Conservation (phyloP, 2,113 vertebrate species). For the Tricholaema leucomelas region DNA sequence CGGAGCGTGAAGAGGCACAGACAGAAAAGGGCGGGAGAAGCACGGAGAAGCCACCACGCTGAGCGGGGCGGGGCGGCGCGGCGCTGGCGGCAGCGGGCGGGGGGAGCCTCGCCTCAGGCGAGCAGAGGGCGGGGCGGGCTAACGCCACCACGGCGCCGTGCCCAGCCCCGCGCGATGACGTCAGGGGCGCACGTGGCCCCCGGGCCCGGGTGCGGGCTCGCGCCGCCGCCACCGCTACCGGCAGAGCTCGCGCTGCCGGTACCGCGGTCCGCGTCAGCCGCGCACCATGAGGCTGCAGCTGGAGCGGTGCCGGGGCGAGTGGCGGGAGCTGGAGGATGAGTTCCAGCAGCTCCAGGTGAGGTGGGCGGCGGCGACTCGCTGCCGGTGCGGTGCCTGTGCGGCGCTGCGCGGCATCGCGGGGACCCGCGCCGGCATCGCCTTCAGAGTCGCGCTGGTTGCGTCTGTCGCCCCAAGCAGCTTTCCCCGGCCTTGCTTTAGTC, state of each 20-base stretch:
- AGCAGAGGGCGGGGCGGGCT: neutral
- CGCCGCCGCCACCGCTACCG: neutral
- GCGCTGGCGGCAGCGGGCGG: neutral
- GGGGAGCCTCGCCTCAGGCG: neutral
- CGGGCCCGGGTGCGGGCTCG: conserved; percentile 41
- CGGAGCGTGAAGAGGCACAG: neutral
- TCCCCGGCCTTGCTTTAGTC: neutral
- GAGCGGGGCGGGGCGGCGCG: too few species aligned
- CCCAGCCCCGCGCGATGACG: conserved; percentile 46
- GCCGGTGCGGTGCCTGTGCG: neutral
- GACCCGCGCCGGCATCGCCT: neutral
- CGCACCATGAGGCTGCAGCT: neutral
- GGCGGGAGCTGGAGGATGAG: conserved; percentile 87
- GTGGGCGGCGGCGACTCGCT: neutral
- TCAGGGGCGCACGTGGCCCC: conserved; percentile 70
- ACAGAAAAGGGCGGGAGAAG: accelerated
- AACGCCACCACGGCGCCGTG: neutral
- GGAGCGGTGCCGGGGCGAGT: conserved; percentile 78
- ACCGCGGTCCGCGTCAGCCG: too few species aligned
- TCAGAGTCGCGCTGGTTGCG: neutral
- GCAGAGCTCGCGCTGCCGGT: too few species aligned
- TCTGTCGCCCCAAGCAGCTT: neutral
- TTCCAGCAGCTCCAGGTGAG: conserved; percentile 91
- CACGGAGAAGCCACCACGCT: too few species aligned
- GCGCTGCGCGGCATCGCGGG: neutral